phyloP scores from a whole-genome alignment of 2,113 vertebrate genomes.

The Hydrolagus affinis region DNA sequence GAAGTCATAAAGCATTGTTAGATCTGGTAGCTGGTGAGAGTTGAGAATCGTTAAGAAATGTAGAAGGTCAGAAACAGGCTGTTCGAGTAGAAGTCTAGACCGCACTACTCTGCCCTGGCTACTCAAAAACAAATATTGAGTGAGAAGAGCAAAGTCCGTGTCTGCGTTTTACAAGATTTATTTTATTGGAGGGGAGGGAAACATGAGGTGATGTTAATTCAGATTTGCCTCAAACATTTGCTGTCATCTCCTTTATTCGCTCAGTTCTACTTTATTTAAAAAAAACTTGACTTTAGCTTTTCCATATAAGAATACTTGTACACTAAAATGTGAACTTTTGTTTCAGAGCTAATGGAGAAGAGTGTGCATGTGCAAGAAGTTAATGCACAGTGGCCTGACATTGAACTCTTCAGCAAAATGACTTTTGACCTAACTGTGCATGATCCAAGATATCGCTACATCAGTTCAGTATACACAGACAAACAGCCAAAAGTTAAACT shows the following conservation, averaged over 20 bases:
- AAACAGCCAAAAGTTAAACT: slow-evolving; percentile 61
- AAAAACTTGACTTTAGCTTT: too few relatives aligned
- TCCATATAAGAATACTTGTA: background rate
- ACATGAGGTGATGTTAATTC: background rate
- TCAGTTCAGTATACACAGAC: slow-evolving; percentile 75
- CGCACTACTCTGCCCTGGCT: background rate
- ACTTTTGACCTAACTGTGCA: slow-evolving; percentile 75
- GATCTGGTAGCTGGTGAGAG: background rate
- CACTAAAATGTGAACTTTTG: background rate
- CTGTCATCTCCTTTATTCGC: background rate
- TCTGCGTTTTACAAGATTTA: background rate
- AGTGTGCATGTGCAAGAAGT: background rate
- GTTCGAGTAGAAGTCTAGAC: background rate
- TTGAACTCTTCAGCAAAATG: slow-evolving; percentile 82
- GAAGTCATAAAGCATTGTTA: background rate
- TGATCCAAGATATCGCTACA: slow-evolving; percentile 77
- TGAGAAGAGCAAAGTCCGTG: background rate
- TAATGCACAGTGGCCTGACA: slow-evolving; percentile 75
- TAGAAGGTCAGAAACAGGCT: background rate
- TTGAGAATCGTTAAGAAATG: background rate
- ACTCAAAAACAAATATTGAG: too few relatives aligned
- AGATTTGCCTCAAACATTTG: background rate
- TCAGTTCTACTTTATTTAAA: background rate
- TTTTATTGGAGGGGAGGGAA: background rate
- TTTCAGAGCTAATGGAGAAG: slow-evolving; percentile 14